Conservation (phyloP, 2,888 invertebrate genomes). For the Zele albiditarsus region DNA sequence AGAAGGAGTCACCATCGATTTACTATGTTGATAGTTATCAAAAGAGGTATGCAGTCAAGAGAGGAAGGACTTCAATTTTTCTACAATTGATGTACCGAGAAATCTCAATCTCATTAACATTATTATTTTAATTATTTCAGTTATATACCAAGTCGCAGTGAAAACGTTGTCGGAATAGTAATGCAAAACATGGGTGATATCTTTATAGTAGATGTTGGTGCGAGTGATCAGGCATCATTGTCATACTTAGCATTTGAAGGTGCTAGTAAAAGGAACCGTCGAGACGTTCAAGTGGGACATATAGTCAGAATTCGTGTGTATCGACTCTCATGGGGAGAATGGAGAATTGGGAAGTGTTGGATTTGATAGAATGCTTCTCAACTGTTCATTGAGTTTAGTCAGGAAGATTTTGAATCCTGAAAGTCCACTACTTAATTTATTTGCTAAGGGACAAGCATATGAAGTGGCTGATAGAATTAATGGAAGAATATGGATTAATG, state of each 20-base stretch:
- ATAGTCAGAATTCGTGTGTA: conserved; percentile 93
- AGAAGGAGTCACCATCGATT: conserved; percentile 81
- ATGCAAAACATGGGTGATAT: conserved; percentile 87
- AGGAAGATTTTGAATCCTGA: conserved; percentile 83
- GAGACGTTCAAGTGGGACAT: conserved; percentile 90
- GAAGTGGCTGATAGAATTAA: conserved; percentile 96
- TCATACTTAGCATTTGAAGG: conserved; percentile 94
- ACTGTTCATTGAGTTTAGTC: conserved; percentile 81
- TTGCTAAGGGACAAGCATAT: conserved; percentile 87
- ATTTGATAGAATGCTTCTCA: conserved; percentile 84
- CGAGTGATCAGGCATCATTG: conserved; percentile 86
- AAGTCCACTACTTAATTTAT: conserved; percentile 81
- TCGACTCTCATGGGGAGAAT: conserved; percentile 90
- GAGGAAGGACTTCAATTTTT: no score
- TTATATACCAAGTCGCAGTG: conserved; percentile 88
- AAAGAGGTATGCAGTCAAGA: conserved; percentile 76
- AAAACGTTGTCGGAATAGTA: conserved; percentile 90
- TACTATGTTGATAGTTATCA: conserved; percentile 91
- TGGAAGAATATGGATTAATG: conserved; percentile 94
- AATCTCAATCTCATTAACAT: neutral
- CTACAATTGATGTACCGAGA: neutral
- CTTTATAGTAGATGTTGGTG: conserved; percentile 91
- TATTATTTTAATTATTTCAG: conserved; percentile 47
- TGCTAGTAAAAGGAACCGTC: conserved; percentile 94
- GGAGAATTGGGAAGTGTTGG: conserved; percentile 74